Base-by-base conservation (phyloP, 2,888 invertebrate species). In the Aphelenchoides bicaudatus region DNA sequence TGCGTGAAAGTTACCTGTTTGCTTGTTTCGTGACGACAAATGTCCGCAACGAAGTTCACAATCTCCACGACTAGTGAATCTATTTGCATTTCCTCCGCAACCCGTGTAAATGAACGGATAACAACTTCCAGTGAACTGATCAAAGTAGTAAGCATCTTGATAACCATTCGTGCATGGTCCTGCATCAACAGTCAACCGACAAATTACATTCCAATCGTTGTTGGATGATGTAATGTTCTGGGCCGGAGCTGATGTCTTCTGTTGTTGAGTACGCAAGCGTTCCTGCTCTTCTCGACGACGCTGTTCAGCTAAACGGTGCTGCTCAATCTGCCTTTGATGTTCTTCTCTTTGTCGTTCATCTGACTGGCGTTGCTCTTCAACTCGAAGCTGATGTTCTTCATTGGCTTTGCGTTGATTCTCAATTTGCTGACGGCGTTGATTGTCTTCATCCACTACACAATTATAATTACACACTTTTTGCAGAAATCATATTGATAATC, bases 61-160 rank as follows among this genome's bases (percentile, higher is more conserved):
- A 43, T 74, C 75, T 16, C 67, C 70, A 34, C 56, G 58, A 34
- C 63, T 65, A 16, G 59, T 58, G 68, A 68, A 78, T 8, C 74
- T 59, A 63, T 77, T 77, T 23, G 63, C 52, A 55, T 77, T 77
- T 52, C 77, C 77, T 28, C 75, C 74, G 57, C 77, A 77, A 27
- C 77, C 77, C 50, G 71, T 68, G 58, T 73, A 77, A 39, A 66
- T 70, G 66, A 78, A 78, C 16, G 34, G 47, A 51, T 57, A 62
- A 79, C 91, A 91, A 34, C 81, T 80, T 13, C 85, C 85, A 0
- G 82, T 80, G 39, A 86, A 84, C 0, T 83, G 79, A 80, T 92
- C 88, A 80, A 87, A 93, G 82, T 88, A 88, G 88, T 88, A 94
- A 56, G 85, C 86, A 13, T 88, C 86, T 74, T 87, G 84, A 79